phyloP scores from a whole-genome alignment of 2,113 vertebrate genomes.

The Protomyctophum bolini region DNA sequence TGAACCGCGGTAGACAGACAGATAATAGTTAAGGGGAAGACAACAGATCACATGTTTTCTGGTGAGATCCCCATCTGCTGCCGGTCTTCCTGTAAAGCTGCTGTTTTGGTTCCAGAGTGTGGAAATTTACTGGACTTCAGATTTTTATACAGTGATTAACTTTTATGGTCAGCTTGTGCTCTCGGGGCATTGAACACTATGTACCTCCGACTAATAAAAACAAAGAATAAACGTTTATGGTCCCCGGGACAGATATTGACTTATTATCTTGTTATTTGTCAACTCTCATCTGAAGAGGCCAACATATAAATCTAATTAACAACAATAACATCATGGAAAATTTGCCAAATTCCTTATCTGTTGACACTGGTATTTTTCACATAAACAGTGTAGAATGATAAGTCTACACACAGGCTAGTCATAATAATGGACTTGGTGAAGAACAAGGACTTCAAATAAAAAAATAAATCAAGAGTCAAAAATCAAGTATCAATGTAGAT shows the following conservation, averaged over 20 bases:
- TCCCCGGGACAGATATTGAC: constrained; percentile 72
- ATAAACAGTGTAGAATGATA: background rate
- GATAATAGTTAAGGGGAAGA: constrained; percentile 21
- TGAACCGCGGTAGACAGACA: constrained; percentile 17
- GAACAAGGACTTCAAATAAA: background rate
- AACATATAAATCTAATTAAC: constrained; percentile 71
- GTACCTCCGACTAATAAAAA: constrained; percentile 82
- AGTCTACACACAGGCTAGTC: too few species aligned
- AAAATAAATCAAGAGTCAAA: background rate
- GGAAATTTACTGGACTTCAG: constrained; percentile 85
- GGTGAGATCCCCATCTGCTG: constrained; percentile 56
- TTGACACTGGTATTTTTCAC: constrained; percentile 5
- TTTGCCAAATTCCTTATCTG: constrained; percentile 60
- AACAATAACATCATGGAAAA: constrained; percentile 77
- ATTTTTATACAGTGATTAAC: constrained; percentile 85
- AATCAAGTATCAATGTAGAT: background rate
- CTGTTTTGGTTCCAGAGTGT: constrained; percentile 73
- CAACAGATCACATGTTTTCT: too few species aligned
- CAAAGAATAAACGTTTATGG: constrained; percentile 85
- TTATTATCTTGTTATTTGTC: constrained; percentile 81
- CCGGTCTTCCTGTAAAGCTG: constrained; percentile 60
- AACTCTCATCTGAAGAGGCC: constrained; percentile 72
- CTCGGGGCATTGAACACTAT: constrained; percentile 78
- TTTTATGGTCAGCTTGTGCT: constrained; percentile 83
- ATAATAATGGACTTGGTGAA: too few species aligned